Base-by-base conservation (phyloP, 2,797 vertebrate genomes). In the Micromesistius poutassou region DNA sequence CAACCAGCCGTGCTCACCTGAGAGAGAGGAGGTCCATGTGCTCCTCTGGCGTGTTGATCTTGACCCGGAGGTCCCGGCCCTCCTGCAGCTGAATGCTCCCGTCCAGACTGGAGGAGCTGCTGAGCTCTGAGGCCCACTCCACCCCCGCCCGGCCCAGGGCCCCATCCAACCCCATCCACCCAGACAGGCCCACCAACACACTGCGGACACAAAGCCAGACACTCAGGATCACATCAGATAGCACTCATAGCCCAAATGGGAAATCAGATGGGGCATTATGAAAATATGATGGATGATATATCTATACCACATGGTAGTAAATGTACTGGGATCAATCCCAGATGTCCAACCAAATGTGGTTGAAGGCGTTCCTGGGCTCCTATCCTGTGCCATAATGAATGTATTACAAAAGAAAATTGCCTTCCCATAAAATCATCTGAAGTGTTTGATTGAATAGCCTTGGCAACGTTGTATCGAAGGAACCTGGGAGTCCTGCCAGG, bases 21-120 rank as follows among this genome's bases (percentile, higher is more conserved):
- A 96, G 88, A 85, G 94, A 89, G 31, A 97, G 46, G 72, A 97
- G 89, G 79, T 97, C 95, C 94, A 96, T 91, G 3, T 90, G 80
- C 28, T 96, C 95, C 87, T 96, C 95, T 0, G 96, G 95, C 2
- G 93, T 95, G 87, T 97, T 96, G 8, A 97, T 91, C 2, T 92
- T 93, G 79, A 95, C 84, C 79, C 94, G 93, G 76, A 96, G 78
- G 14, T 95, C 95, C 75, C 86, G 94, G 1, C 95, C 96, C 62
- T 95, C 95, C 91, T 95, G 96, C 1, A 94, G 74, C 76, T 93
- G 94, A 74, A 97, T 74, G 72, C 95, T 95, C 19, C 96, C 95
- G 31, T 97, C 95, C 82, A 97, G 84, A 82, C 94, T 95, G 73
- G 90, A 89, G 30, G 93, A 90, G 74, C 94, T 95, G n/a, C 76